A percentile compares a stretch with the other conserved stretches of the same genome.
Conservation (phyloP, 2,888 invertebrate species). For the Subacronicta megacephala region DNA sequence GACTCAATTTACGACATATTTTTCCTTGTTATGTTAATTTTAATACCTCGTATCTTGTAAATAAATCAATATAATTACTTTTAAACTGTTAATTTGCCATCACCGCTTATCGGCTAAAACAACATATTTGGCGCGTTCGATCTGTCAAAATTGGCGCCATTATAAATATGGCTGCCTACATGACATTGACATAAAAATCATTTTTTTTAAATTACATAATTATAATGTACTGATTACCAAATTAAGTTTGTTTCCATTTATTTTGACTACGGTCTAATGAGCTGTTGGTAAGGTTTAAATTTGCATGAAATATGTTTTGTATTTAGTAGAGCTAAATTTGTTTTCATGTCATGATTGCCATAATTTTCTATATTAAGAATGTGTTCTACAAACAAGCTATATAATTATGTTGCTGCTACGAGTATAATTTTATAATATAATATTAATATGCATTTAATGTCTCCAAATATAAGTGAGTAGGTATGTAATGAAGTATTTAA, state of each 20-base stretch:
- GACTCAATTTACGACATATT: constrained; percentile 33
- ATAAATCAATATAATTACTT: constrained; percentile 58
- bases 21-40: constrained; percentile 30
- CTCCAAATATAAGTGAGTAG: not conserved
- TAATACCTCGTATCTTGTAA: constrained; percentile 26
- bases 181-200: constrained; percentile 69
- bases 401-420: constrained; percentile 40
- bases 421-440: too few relatives aligned
- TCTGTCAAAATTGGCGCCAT: constrained; percentile 64
- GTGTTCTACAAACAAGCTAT: constrained; percentile 29
- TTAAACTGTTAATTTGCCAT: constrained; percentile 54
- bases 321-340: constrained; percentile 7
- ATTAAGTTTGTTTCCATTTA: not conserved
- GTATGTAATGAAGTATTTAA: too few relatives aligned
- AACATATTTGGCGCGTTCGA: constrained; percentile 59
- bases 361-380: constrained; percentile 40
- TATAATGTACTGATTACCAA: constrained; percentile 39
- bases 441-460: constrained; percentile 6
- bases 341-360: constrained; percentile 33
- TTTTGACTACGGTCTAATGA: not conserved
- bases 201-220: constrained; percentile 57
- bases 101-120: constrained; percentile 50
- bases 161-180: constrained; percentile 51
- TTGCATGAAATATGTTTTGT: not conserved
- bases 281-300: not conserved